These are phyloP conservation scores for human (Homo sapiens) DNA, from an alignment of 2,113 vertebrate genomes.

Conservation along the genomic window DNA sequence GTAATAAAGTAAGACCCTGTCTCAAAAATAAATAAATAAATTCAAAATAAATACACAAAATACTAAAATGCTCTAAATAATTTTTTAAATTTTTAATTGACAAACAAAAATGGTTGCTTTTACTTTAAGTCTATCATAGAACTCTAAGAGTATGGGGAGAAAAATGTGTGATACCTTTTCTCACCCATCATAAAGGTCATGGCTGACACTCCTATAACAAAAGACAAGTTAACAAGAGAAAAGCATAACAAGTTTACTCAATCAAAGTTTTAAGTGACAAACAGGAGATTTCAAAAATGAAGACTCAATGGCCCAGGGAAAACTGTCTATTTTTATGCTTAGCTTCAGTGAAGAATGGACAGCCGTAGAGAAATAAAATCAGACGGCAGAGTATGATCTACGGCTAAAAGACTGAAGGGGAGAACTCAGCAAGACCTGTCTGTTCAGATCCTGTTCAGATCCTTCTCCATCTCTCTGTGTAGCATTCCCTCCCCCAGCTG, in stretches of 20 bases:
- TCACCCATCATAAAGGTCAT: background rate
- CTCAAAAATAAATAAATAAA: no score
- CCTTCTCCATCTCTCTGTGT: background rate
- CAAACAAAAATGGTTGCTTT: background rate
- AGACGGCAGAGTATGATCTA: background rate
- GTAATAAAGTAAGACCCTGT: no score
- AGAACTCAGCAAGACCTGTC: background rate
- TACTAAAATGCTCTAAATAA: background rate
- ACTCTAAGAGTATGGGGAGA: background rate
- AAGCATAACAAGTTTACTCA: background rate
- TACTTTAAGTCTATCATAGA: background rate
- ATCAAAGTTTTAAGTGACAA: background rate
- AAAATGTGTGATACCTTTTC: background rate
- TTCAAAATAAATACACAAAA: background rate
- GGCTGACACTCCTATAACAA: background rate
- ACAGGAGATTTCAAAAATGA: background rate
- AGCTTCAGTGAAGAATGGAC: background rate
- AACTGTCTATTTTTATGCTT: background rate
- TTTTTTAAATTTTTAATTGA: background rate
- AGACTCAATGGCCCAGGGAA: background rate
- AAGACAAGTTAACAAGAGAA: background rate
- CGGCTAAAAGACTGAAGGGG: background rate
- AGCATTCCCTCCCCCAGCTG: background rate
- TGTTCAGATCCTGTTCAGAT: background rate
- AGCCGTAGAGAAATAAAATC: background rate